Percentiles rank a stretch among this genome's conserved stretches.
phyloP scores from a whole-genome alignment of 2,113 vertebrate genomes.

The Triplophysa tibetana region DNA sequence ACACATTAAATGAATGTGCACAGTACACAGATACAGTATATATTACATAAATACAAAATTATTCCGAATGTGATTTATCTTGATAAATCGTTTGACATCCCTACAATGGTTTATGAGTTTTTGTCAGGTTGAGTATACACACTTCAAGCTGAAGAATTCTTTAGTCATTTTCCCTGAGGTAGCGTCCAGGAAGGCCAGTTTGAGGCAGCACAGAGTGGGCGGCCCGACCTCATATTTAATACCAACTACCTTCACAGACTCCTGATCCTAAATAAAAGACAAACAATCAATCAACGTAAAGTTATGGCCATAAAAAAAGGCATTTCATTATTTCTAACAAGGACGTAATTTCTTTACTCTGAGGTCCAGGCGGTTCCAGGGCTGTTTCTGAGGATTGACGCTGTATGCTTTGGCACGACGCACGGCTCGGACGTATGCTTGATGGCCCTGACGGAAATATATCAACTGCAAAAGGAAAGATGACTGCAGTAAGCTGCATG shows the following conservation, averaged over 20 bases:
- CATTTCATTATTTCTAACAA: background rate
- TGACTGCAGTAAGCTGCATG: background rate
- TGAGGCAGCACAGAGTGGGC: constrained; percentile 94
- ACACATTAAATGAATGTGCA: too few species aligned
- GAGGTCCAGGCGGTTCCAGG: constrained; percentile 98
- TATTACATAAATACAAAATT: too few species aligned
- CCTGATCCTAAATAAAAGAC: constrained; percentile 84
- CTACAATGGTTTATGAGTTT: background rate
- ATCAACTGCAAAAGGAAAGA: constrained; percentile 80
- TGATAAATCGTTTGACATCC: too few species aligned
- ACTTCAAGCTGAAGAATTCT: constrained; percentile 98
- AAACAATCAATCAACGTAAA: constrained; percentile 3
- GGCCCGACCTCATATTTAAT: constrained; percentile 97
- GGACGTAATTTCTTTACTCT: constrained; percentile 76
- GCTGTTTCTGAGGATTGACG: constrained; percentile 95
- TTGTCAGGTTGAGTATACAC: constrained; percentile 55
- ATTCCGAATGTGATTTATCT: too few species aligned
- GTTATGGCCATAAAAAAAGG: background rate
- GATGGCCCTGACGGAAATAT: constrained; percentile 96
- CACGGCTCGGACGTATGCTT: constrained; percentile 95
- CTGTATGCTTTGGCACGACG: constrained; percentile 92
- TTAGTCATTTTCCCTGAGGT: constrained; percentile 96
- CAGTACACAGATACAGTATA: too few species aligned
- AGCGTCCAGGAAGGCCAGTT: constrained; percentile 93
- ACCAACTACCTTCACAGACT: constrained; percentile 95